Base-by-base conservation (phyloP, 2,888 invertebrate species). In the Rhyacophila evoluta region DNA sequence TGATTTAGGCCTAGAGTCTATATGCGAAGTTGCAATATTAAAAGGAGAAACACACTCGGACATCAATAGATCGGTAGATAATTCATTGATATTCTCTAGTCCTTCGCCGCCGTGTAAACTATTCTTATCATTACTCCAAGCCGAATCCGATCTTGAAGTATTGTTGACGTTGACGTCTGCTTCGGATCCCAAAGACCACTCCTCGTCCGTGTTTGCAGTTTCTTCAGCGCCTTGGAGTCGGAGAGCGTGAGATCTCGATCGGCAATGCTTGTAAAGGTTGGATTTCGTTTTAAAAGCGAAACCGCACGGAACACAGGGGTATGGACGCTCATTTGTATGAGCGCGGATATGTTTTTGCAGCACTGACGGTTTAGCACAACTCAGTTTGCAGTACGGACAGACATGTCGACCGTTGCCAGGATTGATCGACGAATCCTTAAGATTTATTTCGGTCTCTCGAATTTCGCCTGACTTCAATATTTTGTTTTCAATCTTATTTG, bases 251-350 rank as follows among this genome's bases (percentile, higher is more conserved):
- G 94, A 92, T 83, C 94, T 91, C 71, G 94, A 94, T 86, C 95
- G 91, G 86, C 95, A 93, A 87, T 97, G 97, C 87, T 97, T 97
- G 86, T 96, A 97, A 83, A 97, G 91, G 87, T 97, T 97, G 84
- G 97, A 97, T 87, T 96, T 95, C 25, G 97, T 97, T 88, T 97
- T 97, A 89, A 97, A 97, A 84, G 96, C 95, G 88, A 97, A 95
- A 83, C 96, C 96, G 87, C 97, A 97, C 83, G 94, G 93, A 84
- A 92, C 90, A 88, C 97, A 97, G 29, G 97, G 97, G 89, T 94
- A 97, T 78, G 97, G 97, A 84, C 97, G 91, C 88, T 97, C 97
- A 86, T 97, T 96, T 69, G 97, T 97, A 87, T 97, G 97, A 81
- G 97, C 96, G 85, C 97, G 92, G 87, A 97, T 95, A 91, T 97